Base-by-base conservation (phyloP, 2,888 invertebrate species). In the Fragum fragum region DNA sequence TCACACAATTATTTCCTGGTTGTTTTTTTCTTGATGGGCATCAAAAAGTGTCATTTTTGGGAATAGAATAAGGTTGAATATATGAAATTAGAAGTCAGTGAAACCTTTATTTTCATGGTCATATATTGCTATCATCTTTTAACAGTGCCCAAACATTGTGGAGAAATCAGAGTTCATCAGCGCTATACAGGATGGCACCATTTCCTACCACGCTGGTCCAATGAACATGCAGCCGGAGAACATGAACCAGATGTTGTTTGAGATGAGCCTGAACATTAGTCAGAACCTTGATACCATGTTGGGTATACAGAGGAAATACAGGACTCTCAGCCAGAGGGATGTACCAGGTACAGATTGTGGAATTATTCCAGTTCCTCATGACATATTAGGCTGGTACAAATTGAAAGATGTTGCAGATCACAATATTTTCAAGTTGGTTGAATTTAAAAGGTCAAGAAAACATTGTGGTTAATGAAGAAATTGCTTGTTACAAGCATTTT, bases 211-310 rank as follows among this genome's bases (percentile, higher is more conserved):
- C 86, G 93, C 93, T 47, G 93, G 92, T 61, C 92, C 93, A n/a
- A 93, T 93, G 93, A 93, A 94, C 85, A 92, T 94, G 90, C 92
- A 93, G 84, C 88, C 88, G n/a, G 93, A 93, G 73, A 88, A 89
- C 68, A 87, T 92, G 87, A 89, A 90, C 53, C 84, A 87, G 57
- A 68, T 83, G 39, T 82, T 91, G 69, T 89, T 92, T 77, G 87
- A 90, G 52, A 78, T 89, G 73, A 88, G 91, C 23, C 74, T 93
- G 52, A 89, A 91, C 75, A 76, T 93, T 47, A 89, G 91, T 72
- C 53, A 78, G 28, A 76, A 86, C 26, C 81, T 93, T 28, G 93
- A 93, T 69, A 68, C 73, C 23, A 76, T 72, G 77, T 91, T 93
- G 72, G 80, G 81, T 11, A 90, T 93, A 36, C 76, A 83, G 6